Conservation (phyloP, 53 echinoderm and acorn worm genomes). For the Henricia sp. region DNA sequence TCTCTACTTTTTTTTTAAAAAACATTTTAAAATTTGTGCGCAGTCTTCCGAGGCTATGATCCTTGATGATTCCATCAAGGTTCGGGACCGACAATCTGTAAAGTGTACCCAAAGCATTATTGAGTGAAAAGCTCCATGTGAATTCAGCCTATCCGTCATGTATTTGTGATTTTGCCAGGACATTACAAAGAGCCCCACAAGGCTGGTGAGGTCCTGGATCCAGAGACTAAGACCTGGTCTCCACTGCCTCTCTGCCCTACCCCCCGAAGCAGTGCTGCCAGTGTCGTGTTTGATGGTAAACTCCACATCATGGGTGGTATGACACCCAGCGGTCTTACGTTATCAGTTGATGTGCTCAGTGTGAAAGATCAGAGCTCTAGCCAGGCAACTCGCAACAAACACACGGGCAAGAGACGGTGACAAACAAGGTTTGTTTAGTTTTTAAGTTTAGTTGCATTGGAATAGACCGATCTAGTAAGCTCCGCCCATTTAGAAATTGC, state of each 20-base stretch:
- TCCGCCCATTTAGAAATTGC: no score
- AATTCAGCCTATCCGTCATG: neutral
- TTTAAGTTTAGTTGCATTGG: no score
- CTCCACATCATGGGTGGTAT: slow-evolving; percentile 88
- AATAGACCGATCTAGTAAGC: no score
- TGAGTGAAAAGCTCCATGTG: no score
- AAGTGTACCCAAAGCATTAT: no score
- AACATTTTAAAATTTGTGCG: no score
- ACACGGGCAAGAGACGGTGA: slow-evolving; percentile 42
- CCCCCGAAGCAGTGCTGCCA: slow-evolving; percentile 76
- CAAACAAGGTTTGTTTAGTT: no score
- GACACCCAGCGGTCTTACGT: slow-evolving; percentile 70
- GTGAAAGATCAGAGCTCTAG: slow-evolving; percentile 8
- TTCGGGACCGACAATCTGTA: no score
- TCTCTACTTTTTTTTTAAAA: no score
- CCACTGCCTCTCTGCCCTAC: slow-evolving; percentile 68
- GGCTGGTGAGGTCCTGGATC: slow-evolving; percentile 73
- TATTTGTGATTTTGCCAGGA: slow-evolving; percentile 36
- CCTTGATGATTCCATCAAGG: no score
- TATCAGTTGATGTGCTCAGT: slow-evolving; percentile 61
- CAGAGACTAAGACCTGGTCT: slow-evolving; percentile 79
- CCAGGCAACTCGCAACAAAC: slow-evolving; percentile 13
- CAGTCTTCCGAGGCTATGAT: no score
- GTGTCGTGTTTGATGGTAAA: slow-evolving; percentile 67
- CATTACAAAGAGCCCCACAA: slow-evolving; percentile 70